A percentile compares a stretch with the other conserved stretches of the same genome.
Conservation (phyloP, 1,140 invertebrate species). For the Pristionchus pacificus region DNA sequence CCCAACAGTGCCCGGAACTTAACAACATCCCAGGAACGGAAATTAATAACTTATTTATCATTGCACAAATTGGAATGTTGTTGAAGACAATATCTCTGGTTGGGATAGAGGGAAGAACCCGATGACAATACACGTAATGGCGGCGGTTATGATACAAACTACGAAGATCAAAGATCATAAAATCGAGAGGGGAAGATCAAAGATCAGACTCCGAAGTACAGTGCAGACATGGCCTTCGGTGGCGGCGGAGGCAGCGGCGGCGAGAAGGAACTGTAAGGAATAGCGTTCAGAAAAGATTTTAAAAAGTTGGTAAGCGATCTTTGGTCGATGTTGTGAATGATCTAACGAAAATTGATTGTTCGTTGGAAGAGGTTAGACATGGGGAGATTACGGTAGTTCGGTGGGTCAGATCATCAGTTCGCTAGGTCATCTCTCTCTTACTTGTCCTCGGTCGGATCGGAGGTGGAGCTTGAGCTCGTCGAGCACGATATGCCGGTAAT, state of each 20-base stretch:
- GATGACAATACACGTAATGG: neutral
- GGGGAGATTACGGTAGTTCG: too few relatives aligned
- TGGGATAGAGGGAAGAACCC: neutral
- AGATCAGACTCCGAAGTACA: neutral
- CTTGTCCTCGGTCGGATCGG: neutral
- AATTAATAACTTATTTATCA: conserved; percentile 1
- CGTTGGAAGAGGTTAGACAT: too few relatives aligned
- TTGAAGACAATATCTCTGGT: too few relatives aligned
- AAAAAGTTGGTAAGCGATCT: neutral
- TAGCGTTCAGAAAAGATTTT: too few relatives aligned
- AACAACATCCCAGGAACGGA: too few relatives aligned
- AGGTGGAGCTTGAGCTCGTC: neutral
- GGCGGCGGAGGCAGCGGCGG: neutral
- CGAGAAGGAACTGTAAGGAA: neutral
- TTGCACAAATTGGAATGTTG: neutral
- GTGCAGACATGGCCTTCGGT: neutral
- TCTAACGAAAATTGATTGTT: too few relatives aligned
- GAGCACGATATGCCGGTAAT: conserved; percentile 1
- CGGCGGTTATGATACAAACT: neutral
- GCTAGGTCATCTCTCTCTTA: too few relatives aligned
- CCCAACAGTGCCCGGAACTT: too few relatives aligned
- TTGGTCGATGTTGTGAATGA: neutral
- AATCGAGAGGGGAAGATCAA: neutral
- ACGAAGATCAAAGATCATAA: neutral
- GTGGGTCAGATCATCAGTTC: too few relatives aligned